Base-by-base conservation (phyloP, 2,797 vertebrate species). In the Eospalax fontanierii region DNA sequence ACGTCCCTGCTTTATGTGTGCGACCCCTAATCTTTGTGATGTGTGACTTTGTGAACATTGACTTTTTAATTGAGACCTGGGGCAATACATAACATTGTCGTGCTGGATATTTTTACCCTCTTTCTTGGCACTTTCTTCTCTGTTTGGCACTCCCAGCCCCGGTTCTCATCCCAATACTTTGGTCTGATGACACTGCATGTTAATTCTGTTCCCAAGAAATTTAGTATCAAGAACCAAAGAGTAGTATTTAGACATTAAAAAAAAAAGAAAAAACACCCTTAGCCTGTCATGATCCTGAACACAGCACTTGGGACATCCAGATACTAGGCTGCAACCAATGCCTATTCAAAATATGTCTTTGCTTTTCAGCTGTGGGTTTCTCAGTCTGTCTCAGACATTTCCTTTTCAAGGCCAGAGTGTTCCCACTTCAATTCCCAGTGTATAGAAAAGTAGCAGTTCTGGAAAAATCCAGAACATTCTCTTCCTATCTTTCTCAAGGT, bases 21-120 rank as follows among this genome's bases (percentile, higher is more conserved):
- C 66, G 43, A 57, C n/a, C 79, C 65, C 68, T 92, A 24, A 30
- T 70, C 65, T 63, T 8, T 68, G n/a, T 84, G 57, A 59, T 33
- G 5, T 28, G 50, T 46, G 66, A 81, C 54, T 63, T 2, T 79
- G n/a, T 84, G 66, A 73, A 73, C 57, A 19, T 6, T 68, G 66
- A 65, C 80, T 91, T 89, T 91, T 90, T 43, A 28, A 35, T 22
- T 89, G 43, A 50, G 81, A 75, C 35, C 50, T 59, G n/a, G 70
- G n/a, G 79, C 73, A 70, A 59, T 75, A 75, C 79, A n/a, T 35
- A 66, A 78, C 7, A 6, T 40, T n/a, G 30, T 30, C 57, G 57
- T 85, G 66, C 71, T 73, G n/a, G 78, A 40, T 94, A 84, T 87
- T 95, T 94, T 90, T 96, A 76, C 79, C 84, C 63, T 82, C 28